These are phyloP conservation scores for Prunella strophiata DNA, from an alignment of 2,797 vertebrate species.

Conservation along the genomic window DNA sequence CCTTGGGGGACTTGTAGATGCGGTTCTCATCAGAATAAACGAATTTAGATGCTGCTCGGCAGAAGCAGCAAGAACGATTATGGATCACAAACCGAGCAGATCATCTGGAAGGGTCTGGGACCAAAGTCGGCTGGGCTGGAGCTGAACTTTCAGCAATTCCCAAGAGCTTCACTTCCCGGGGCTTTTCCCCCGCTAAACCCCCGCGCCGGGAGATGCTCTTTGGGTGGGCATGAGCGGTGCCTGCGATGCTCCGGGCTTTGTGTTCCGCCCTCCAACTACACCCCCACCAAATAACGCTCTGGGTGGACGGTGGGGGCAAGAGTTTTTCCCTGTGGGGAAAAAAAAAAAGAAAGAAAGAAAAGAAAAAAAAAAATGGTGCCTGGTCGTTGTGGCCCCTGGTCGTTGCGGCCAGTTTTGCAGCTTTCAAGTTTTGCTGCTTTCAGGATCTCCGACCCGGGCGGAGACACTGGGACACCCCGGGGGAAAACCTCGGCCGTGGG, in stretches of 20 bases:
- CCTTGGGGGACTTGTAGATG: conserved; percentile 36
- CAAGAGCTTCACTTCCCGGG: background rate
- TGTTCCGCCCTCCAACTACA: background rate
- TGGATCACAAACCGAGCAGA: background rate
- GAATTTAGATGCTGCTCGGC: conserved; percentile 11
- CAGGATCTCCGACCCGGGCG: fast-evolving
- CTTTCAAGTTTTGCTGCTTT: background rate
- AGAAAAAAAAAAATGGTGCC: too few species aligned
- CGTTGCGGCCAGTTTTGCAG: background rate
- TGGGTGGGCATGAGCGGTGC: background rate
- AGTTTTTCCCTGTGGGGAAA: too few species aligned
- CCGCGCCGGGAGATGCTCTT: background rate
- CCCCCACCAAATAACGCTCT: background rate
- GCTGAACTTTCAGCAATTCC: background rate
- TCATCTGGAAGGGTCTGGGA: background rate
- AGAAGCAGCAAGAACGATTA: background rate
- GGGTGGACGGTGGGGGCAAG: background rate
- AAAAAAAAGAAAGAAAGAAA: too few species aligned
- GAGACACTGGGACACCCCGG: background rate
- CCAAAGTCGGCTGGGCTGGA: background rate
- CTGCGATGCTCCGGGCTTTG: background rate
- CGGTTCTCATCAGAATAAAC: conserved; percentile 6
- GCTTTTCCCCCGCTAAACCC: background rate
- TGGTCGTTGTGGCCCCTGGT: too few species aligned
- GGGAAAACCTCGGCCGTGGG: background rate